Evolutionary conservation across 1,140 invertebrate species (phyloP), one percentile per base, ranked within the genome.

Genomic region (Cyclina sinensis): DNA sequence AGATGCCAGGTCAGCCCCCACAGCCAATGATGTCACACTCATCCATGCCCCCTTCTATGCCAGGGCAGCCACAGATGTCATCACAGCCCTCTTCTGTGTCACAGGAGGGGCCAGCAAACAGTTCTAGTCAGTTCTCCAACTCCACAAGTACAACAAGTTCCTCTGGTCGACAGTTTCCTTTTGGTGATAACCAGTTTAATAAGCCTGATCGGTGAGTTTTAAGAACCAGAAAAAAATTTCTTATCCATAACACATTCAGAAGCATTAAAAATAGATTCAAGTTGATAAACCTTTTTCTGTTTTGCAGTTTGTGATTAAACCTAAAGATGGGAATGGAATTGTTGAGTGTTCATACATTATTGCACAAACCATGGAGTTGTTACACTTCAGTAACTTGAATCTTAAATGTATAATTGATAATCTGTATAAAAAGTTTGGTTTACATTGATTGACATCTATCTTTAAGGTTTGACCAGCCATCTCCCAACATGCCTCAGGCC

Each of bases 401-500:
- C n/a, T n/a, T n/a, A n/a, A n/a, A n/a, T n/a, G n/a, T n/a, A n/a
- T n/a, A n/a, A n/a, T n/a, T n/a, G n/a, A n/a, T n/a, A n/a, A n/a
- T n/a, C n/a, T n/a, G n/a, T n/a, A n/a, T n/a, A n/a, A n/a, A n/a
- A n/a, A n/a, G n/a, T n/a, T n/a, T n/a, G n/a, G n/a, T n/a, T n/a
- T n/a, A n/a, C n/a, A n/a, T n/a, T n/a, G n/a, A n/a, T n/a, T 62
- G 30, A 24, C 5, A 62, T n/a, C 4, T 14, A 7, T 27, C 1
- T 86, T 86, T 18, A 78, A 91, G 90, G 82, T 92, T 90, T 91
- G 91, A 92, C 32, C 91, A 91, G 81, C 80, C 84, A 78, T 91
- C 91, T 27, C 82, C 91, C 30, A 88, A 32, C 68, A 76, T 78
- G 74, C 59, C 54, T 48, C 89, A 21, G 62, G 78, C 62, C 57